Evolutionary conservation across 2,113 vertebrate species (phyloP).

Genomic region (Pholis gunnellus): DNA sequence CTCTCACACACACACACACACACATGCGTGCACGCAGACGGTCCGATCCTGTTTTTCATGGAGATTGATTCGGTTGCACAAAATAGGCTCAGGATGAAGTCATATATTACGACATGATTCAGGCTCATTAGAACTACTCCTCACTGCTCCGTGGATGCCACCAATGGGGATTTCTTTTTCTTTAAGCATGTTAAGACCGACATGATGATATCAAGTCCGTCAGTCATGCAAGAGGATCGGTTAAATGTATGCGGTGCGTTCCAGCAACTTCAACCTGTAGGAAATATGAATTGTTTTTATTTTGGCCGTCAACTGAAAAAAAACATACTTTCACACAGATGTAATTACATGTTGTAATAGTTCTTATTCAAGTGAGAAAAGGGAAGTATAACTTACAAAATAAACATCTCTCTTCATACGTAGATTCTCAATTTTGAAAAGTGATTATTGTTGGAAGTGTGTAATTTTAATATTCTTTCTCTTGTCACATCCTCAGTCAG

Average conservation of each 20-base stretch:
- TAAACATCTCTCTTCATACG: slow-evolving; percentile 45
- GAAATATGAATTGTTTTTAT: slow-evolving; percentile 16
- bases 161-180: slow-evolving; percentile 10
- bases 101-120: slow-evolving; percentile 62
- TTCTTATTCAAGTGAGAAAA: background rate
- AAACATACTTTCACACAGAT: background rate
- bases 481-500: slow-evolving; percentile 69
- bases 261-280: background rate
- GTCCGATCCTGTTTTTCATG: slow-evolving; percentile 32
- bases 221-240: slow-evolving; percentile 35
- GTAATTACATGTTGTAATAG: background rate
- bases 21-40: background rate
- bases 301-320: background rate
- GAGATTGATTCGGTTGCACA: slow-evolving; percentile 58
- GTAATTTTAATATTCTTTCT: slow-evolving; percentile 72
- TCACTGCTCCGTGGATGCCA: slow-evolving; percentile 26
- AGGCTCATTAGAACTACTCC: slow-evolving; percentile 60
- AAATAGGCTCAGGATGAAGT: slow-evolving; percentile 53
- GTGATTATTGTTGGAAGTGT: slow-evolving; percentile 66
- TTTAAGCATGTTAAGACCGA: background rate
- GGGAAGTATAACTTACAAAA: slow-evolving; percentile 20
- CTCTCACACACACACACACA: slow-evolving; percentile 10
- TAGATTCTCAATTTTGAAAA: slow-evolving; percentile 59
- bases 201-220: slow-evolving; percentile 20
- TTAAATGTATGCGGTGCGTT: slow-evolving; percentile 14